A percentile compares a stretch with the other conserved stretches of the same genome.
phyloP scores from a whole-genome alignment of 2,797 vertebrate species.

The Myripristis murdjan region DNA sequence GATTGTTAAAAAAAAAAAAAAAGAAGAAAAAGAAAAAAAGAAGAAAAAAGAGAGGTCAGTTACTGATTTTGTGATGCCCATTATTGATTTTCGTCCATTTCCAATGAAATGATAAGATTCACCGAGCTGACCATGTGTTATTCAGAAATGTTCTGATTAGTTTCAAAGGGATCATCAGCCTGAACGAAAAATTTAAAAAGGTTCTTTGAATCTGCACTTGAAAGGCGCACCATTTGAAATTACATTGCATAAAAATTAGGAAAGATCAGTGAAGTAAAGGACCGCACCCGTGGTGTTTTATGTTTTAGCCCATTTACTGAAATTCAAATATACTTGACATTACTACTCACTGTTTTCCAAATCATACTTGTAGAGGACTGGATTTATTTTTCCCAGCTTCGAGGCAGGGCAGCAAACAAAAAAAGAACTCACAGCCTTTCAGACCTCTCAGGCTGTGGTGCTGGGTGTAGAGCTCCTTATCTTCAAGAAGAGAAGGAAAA shows the following conservation, averaged over 20 bases:
- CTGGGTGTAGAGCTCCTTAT: no score
- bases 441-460: no score
- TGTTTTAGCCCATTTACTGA: no score
- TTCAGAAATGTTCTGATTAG: slow-evolving; percentile 7
- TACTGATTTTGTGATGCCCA: slow-evolving; percentile 56
- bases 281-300: no score
- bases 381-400: no score
- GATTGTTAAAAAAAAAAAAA: slow-evolving; percentile 12
- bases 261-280: slow-evolving; percentile 51
- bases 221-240: slow-evolving; percentile 33
- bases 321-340: no score
- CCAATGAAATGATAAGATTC: slow-evolving; percentile 26
- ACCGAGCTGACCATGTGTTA: slow-evolving; percentile 9
- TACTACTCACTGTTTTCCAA: no score
- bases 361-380: no score
- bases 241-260: slow-evolving; percentile 25
- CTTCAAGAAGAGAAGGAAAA: no score
- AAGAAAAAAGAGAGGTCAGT: slow-evolving; percentile 74
- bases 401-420: no score
- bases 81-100: slow-evolving; percentile 47
- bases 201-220: slow-evolving; percentile 44
- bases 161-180: slow-evolving; percentile 20
- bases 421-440: no score
- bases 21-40: slow-evolving; percentile 6
- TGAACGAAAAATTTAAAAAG: slow-evolving; percentile 13